Base-by-base conservation (phyloP, 2,797 vertebrate species). In the Manis pentadactyla region DNA sequence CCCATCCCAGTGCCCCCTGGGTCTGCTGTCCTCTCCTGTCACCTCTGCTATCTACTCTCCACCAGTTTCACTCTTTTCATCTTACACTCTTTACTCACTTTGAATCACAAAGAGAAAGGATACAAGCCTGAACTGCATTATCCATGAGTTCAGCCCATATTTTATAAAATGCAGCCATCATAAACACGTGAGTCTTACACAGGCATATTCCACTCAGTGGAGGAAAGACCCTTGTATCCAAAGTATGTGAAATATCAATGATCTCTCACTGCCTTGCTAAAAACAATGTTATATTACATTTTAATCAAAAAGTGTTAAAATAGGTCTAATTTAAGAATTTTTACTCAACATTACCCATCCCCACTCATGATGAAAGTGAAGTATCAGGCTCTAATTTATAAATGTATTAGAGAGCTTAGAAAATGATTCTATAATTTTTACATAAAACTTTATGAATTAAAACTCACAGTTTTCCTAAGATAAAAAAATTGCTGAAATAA, bases 401-500 rank as follows among this genome's bases (percentile, higher is more conserved):
- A 94, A 79, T 12, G 10, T 29, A 57, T 85, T 61, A 82, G 37
- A 37, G 8, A 91, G 2, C 8, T 77, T 71, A 57, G n/a, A 69
- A 83, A 95, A 73, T n/a, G 6, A 46, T 29, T 90, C 9, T 37
- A 46, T 0, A 69, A 4, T 42, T 6, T 12, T 82, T 77, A 42
- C 23, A 49, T 57, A 75, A 84, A 83, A 66, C 51, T 59, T 34
- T 53, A n/a, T 57, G 4, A 93, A 49, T 74, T 68, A 59, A 74
- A 90, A 66, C 2, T 34, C 23, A 61, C 59, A 69, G 1, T 63
- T 87, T 87, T 96, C 10, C 87, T 42, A 68, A 88, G 29, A 23
- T 51, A 46, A 92, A 96, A 51, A 92, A 96, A 89, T 53, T 42
- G 61, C 3, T 1, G 57, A 91, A 82, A 69, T 42, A 74, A 69